A percentile compares a stretch with the other conserved stretches of the same genome.
Conservation (phyloP, 2,888 invertebrate species). For the Leptopterna dolabrata region DNA sequence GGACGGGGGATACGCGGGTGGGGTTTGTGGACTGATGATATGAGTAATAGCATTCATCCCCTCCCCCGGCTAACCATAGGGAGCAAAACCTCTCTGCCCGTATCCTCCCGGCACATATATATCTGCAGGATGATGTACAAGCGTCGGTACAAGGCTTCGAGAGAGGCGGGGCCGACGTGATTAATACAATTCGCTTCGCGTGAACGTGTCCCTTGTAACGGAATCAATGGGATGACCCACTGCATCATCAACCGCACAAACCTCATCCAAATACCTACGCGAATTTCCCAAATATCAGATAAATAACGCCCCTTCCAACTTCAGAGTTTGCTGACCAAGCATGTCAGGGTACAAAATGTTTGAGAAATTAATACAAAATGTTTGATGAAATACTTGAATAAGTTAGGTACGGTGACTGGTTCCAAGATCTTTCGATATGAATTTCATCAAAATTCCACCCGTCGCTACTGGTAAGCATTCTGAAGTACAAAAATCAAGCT, state of each 20-base stretch:
- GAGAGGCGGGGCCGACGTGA: background rate
- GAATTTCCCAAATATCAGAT: too few species aligned
- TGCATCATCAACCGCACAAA: background rate
- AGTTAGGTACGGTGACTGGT: too few species aligned
- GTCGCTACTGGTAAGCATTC: too few species aligned
- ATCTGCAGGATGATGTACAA: background rate
- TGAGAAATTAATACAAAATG: background rate
- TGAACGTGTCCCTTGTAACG: background rate
- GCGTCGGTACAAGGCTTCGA: background rate
- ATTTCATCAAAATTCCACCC: too few species aligned
- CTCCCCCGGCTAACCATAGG: background rate
- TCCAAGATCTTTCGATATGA: too few species aligned
- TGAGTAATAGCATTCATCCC: conserved; percentile 17
- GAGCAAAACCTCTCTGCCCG: background rate
- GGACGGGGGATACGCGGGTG: background rate
- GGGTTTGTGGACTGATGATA: conserved; percentile 8
- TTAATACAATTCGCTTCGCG: background rate
- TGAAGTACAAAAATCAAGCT: too few species aligned
- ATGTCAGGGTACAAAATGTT: too few species aligned
- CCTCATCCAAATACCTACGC: background rate
- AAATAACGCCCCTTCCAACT: too few species aligned
- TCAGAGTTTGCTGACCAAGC: too few species aligned
- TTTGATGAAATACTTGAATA: background rate
- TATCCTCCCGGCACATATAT: background rate
- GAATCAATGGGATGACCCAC: background rate